A percentile compares a stretch with the other conserved stretches of the same genome.
Conservation (phyloP, 2,113 vertebrate genomes). For the Acanthisitta chloris region DNA sequence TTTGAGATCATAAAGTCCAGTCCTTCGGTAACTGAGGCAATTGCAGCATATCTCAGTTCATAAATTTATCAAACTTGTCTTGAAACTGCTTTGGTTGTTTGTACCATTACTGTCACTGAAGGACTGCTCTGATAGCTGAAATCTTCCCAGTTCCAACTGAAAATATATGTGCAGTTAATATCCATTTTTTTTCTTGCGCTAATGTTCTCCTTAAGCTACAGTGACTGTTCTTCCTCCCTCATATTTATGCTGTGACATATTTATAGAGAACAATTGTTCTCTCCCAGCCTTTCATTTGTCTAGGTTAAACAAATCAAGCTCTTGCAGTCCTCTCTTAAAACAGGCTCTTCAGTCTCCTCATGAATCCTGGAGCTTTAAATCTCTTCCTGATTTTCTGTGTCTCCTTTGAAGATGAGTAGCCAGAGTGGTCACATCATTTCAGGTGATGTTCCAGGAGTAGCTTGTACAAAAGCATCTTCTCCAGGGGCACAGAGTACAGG, state of each 20-base stretch:
- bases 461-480: not conserved
- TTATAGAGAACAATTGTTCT: conserved; percentile 54
- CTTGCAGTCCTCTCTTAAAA: not conserved
- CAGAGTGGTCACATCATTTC: not conserved
- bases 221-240: conserved; percentile 45
- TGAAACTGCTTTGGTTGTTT: conserved; percentile 2
- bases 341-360: not conserved
- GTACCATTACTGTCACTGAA: not conserved
- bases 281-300: conserved; percentile 42
- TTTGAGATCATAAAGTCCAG: not conserved
- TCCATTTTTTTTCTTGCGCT: not conserved
- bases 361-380: not conserved
- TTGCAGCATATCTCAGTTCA: not conserved
- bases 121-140: not conserved
- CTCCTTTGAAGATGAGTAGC: not conserved
- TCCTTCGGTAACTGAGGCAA: not conserved
- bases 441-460: not conserved
- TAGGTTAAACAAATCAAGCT: conserved; percentile 58
- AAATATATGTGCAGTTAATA: conserved; percentile 29
- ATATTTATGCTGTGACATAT: conserved; percentile 35
- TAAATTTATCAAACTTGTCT: conserved; percentile 17
- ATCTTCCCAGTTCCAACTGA: not conserved
- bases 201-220: conserved; percentile 40
- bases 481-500: not conserved
- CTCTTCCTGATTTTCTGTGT: not conserved